Evolutionary conservation across 2,888 invertebrate species (phyloP), one percentile per base, ranked within the genome.

Genomic region (Antheraea yamamai): DNA sequence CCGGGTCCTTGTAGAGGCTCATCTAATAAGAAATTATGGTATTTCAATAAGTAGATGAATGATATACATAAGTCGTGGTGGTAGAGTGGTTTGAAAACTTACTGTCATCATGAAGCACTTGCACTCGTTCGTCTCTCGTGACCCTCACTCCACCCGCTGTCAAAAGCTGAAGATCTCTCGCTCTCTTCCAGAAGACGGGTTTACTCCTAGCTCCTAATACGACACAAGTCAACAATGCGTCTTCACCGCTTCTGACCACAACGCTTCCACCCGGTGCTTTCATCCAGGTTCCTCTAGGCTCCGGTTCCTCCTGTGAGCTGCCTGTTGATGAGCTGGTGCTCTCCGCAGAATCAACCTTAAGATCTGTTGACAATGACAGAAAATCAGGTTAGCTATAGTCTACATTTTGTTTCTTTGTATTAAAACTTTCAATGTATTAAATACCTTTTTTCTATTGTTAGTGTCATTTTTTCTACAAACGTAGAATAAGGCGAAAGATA

Each of bases 221-320:
- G 75, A 98, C 97, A 88, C 98, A 98, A 18, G 97, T 98, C 73
- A 98, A 95, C 66, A 97, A 92, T 3, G 97, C 97, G 86, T 97
- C 97, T 82, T 97, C 97, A 18, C 97, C 97, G 74, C 88, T 90
- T 81, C 88, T 87, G 23, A 93, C 93, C 0, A 91, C 87, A 0
- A 94, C 92, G 0, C 92, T 92, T 0, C 91, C 91, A 0, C 87
- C 84, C 0, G 94, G 94, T 0, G 92, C 89, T 39, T 88, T 81
- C 95, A 95, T 95, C 88, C 91, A 93, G 0, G 90, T 90, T 35
- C 89, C 87, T 76, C 87, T 92, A 0, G 90, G 87, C 23, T 90
- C 90, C 4, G 88, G 87, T 71, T 91, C 91, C 75, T 93, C 92
- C 79, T 89, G 88, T 1, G 91, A 90, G 71, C 87, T 90, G 30